Percentiles rank a stretch among this genome's conserved stretches.
Evolutionary conservation across 35 echinoderm and acorn worm species (phyloP).

Genomic region (Chiridota heheva): DNA sequence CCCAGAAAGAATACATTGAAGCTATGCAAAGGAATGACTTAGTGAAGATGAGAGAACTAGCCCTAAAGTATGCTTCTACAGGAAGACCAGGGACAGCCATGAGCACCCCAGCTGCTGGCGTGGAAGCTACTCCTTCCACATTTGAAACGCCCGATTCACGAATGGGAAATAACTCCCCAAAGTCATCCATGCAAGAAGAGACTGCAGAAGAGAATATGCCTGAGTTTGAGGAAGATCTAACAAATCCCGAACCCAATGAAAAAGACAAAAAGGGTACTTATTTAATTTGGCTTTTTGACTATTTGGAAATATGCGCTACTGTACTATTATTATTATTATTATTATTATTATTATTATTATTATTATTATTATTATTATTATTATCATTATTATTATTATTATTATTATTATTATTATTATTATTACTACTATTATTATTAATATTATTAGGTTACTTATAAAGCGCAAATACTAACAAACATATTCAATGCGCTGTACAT

Average conservation of each 20-base stretch:
- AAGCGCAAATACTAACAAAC: no score
- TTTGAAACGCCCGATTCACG: slow-evolving; percentile 91
- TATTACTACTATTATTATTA: no score
- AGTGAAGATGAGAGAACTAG: slow-evolving; percentile 85
- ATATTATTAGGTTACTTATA: no score
- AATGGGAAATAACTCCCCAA: slow-evolving; percentile 4
- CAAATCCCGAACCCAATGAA: slow-evolving; percentile 25
- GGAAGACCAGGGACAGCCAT: slow-evolving; percentile 45
- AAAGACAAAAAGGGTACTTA: slow-evolving; percentile 43
- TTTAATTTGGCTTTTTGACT: no score
- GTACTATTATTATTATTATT: no score
- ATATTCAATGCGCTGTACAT: no score
- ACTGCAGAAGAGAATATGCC: slow-evolving; percentile 6
- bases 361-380: no score
- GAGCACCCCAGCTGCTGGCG: slow-evolving; percentile 47
- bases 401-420: no score
- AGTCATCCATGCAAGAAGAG: no score
- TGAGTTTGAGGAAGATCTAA: slow-evolving; percentile 9
- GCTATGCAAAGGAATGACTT: slow-evolving; percentile 87
- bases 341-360: no score
- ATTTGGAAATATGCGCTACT: no score
- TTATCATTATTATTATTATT: no score
- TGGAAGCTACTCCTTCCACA: slow-evolving; percentile 72
- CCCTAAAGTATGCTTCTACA: slow-evolving; percentile 74
- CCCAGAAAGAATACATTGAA: slow-evolving; percentile 93